phyloP scores from a whole-genome alignment of 2,888 invertebrate genomes.

The Chrysolina oricalcia region DNA sequence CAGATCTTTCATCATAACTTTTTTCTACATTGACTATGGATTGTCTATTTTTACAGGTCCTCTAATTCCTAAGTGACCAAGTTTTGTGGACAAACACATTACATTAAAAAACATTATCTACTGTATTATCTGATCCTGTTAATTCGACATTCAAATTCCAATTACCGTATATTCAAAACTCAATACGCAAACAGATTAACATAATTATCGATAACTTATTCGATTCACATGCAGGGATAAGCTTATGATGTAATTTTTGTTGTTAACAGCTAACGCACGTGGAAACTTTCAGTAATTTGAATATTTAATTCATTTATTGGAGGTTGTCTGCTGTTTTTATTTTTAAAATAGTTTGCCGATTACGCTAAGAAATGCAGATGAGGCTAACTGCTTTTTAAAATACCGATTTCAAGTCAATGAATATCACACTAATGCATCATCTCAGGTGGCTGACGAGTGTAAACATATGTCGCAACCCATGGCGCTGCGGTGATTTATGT shows the following conservation, averaged over 20 bases:
- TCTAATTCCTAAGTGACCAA: background rate
- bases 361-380: slow-evolving; percentile 16
- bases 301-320: slow-evolving; percentile 23
- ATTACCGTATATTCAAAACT: slow-evolving; percentile 5
- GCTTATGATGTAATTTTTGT: slow-evolving; percentile 25
- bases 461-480: background rate
- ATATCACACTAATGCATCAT: background rate
- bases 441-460: background rate
- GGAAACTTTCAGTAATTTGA: slow-evolving; percentile 20
- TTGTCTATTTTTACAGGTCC: background rate
- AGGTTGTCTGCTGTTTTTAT: slow-evolving; percentile 25
- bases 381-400: slow-evolving; percentile 9
- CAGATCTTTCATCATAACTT: background rate
- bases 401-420: background rate
- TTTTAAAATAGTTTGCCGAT: slow-evolving; percentile 1
- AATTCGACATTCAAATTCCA: slow-evolving; percentile 15
- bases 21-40: background rate
- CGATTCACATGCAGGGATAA: slow-evolving; percentile 28
- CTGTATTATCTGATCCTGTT: background rate
- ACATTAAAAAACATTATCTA: background rate
- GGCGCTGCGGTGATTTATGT: background rate
- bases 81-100: no score
- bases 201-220: slow-evolving; percentile 28
- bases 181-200: slow-evolving; percentile 17
- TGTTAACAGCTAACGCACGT: slow-evolving; percentile 21